Percentiles rank a stretch among this genome's conserved stretches.
These are phyloP conservation scores for Limenitis camilla DNA, from an alignment of 2,888 invertebrate genomes.

Conservation along the genomic window DNA sequence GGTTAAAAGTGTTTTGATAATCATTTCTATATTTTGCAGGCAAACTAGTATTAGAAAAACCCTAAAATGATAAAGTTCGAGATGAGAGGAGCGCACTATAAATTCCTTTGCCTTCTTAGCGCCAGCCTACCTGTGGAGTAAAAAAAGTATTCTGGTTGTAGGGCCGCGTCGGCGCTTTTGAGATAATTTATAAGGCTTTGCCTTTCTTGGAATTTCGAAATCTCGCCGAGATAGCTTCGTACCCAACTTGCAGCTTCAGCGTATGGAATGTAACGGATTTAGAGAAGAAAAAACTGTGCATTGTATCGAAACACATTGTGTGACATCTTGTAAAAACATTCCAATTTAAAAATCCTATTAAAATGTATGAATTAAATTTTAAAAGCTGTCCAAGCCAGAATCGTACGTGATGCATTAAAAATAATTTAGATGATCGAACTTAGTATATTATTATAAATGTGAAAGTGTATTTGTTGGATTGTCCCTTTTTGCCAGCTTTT, in stretches of 20 bases:
- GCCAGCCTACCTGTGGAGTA: constrained; percentile 70
- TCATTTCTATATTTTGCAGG: background rate
- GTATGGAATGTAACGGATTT: constrained; percentile 73
- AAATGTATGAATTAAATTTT: constrained; percentile 11
- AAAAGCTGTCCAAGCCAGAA: background rate
- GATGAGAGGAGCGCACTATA: constrained; percentile 37
- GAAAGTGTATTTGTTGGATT: too few relatives aligned
- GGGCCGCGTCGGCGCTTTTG: constrained; percentile 73
- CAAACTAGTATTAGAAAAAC: background rate
- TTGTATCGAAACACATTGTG: constrained; percentile 50
- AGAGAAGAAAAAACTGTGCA: constrained; percentile 58
- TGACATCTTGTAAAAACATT: constrained; percentile 30
- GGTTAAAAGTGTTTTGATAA: background rate
- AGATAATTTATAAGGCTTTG: constrained; percentile 73
- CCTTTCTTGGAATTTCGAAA: constrained; percentile 74
- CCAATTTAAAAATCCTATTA: constrained; percentile 13
- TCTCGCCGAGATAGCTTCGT: constrained; percentile 61
- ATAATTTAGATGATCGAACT: too few relatives aligned
- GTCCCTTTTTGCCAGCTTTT: too few relatives aligned
- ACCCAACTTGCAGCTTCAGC: constrained; percentile 48
- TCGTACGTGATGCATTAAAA: too few relatives aligned
- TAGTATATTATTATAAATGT: too few relatives aligned
- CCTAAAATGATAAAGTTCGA: constrained; percentile 10
- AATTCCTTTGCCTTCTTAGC: constrained; percentile 71
- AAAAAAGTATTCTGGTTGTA: constrained; percentile 69